Conservation (phyloP, 2,888 invertebrate species). For the Andricus quercusramuli region DNA sequence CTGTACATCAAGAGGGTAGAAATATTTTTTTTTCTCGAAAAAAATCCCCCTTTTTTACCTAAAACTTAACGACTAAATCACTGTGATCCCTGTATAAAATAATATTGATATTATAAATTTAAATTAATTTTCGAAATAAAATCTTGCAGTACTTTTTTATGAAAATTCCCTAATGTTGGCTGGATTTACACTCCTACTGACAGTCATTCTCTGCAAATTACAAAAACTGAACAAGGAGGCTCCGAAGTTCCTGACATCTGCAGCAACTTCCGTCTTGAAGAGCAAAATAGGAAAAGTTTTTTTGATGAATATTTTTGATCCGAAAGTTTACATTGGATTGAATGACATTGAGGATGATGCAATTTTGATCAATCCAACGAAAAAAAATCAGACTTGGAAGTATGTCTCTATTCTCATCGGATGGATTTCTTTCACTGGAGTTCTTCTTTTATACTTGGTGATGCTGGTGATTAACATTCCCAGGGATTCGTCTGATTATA, state of each 20-base stretch:
- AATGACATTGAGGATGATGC: neutral
- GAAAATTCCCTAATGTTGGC: constrained; percentile 3
- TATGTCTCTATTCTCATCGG: constrained; percentile 21
- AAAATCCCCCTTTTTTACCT: too few species aligned
- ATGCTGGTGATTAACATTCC: constrained; percentile 12
- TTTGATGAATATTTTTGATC: constrained; percentile 40
- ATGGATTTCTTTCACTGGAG: constrained; percentile 3
- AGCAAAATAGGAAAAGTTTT: neutral
- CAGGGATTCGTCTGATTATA: neutral
- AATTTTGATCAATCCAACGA: neutral
- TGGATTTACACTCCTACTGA: constrained; percentile 3
- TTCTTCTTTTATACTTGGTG: constrained; percentile 3
- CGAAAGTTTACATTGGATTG: constrained; percentile 5
- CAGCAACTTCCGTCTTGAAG: neutral
- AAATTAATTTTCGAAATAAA: neutral
- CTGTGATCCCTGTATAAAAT: too few species aligned
- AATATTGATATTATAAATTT: neutral
- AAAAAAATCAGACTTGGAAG: constrained; percentile 29
- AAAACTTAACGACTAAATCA: too few species aligned
- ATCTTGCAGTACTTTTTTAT: constrained; percentile 30
- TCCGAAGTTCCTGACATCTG: constrained; percentile 7
- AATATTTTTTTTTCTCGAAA: too few species aligned
- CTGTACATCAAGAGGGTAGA: too few species aligned
- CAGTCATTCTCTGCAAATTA: constrained; percentile 9
- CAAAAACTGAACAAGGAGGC: constrained; percentile 14